These are phyloP conservation scores for Halictus quadricinctus DNA, from an alignment of 2,888 invertebrate genomes.

Conservation along the genomic window DNA sequence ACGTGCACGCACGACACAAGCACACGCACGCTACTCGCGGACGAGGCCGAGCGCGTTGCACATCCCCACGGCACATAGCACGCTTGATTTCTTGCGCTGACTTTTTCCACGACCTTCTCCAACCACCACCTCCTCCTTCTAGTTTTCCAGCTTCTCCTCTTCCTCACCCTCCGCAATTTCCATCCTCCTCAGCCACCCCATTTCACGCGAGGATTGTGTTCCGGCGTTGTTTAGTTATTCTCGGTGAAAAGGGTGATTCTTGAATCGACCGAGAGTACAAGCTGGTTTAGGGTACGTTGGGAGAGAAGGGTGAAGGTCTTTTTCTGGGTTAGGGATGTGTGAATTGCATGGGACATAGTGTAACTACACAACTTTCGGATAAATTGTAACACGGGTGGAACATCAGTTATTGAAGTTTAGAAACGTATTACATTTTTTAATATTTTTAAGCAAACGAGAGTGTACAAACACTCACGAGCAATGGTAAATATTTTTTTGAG, in stretches of 20 bases:
- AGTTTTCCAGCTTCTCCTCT: neutral
- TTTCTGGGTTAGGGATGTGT: neutral
- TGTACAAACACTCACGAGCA: neutral
- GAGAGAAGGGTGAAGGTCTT: neutral
- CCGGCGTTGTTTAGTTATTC: constrained; percentile 4
- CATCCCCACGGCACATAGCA: neutral
- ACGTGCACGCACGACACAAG: constrained; percentile 54
- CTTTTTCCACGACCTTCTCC: constrained; percentile 23
- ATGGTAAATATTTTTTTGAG: neutral
- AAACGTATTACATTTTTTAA: neutral
- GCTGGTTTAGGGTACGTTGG: neutral
- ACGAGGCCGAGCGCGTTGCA: constrained; percentile 13
- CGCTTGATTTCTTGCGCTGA: constrained; percentile 36
- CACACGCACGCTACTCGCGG: constrained; percentile 18
- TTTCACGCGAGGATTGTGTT: neutral
- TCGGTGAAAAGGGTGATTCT: neutral
- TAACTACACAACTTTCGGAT: neutral
- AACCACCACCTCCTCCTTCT: neutral
- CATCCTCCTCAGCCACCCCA: neutral
- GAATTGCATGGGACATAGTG: neutral
- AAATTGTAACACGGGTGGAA: neutral
- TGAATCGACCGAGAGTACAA: neutral
- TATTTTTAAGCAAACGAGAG: neutral
- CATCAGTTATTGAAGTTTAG: neutral
- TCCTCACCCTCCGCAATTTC: too few species aligned